Base-by-base conservation (phyloP, 2,888 invertebrate genomes). In the Lepidonotus clava region DNA sequence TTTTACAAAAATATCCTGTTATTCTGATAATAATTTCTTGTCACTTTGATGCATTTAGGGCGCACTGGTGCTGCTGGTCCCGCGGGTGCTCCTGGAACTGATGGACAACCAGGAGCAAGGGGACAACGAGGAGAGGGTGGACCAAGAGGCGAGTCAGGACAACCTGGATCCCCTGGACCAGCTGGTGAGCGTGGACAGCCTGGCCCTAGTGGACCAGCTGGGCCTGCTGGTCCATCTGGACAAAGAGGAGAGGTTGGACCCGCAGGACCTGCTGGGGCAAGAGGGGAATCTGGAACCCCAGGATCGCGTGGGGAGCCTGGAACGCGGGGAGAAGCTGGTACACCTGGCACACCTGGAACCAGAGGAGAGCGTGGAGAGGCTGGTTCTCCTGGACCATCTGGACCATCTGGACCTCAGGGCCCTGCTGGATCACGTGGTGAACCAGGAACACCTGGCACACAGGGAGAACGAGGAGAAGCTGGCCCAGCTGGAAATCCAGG, bases 371-470 rank as follows among this genome's bases (percentile, higher is more conserved):
- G 56, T 34, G 66, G 41, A 18, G 34, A 76, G 53, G 41, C 87
- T 32, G 89, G 89, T 28, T 66, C 84, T 85, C 90, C 67, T 11
- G 91, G 91, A 38, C 86, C 18, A 41, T 14, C n/a, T 56, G 87
- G 86, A 2, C 36, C 28, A 77, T 4, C 86, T 66, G 88, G 86
- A 21, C 53, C 84, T 18, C 2, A 46, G 51, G 86, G 83, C 11
- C 46, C 41, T 46, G n/a, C n/a, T n/a, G n/a, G n/a, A n/a, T n/a
- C n/a, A n/a, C 21, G 6, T 46, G 85, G 85, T 18, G n/a, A 18
- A 66, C n/a, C 85, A 32, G 88, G 88, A 56, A 28, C 38, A 6
- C 67, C 77, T 51, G 87, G 87, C 4, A 18, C 46, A 46, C 83
- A 67, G 41, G 87, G 87, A 51, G 21, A 76, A 34, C 36, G 51